Evolutionary conservation across 2,113 vertebrate genomes (phyloP).

Genomic region (Brienomyrus longianalis): DNA sequence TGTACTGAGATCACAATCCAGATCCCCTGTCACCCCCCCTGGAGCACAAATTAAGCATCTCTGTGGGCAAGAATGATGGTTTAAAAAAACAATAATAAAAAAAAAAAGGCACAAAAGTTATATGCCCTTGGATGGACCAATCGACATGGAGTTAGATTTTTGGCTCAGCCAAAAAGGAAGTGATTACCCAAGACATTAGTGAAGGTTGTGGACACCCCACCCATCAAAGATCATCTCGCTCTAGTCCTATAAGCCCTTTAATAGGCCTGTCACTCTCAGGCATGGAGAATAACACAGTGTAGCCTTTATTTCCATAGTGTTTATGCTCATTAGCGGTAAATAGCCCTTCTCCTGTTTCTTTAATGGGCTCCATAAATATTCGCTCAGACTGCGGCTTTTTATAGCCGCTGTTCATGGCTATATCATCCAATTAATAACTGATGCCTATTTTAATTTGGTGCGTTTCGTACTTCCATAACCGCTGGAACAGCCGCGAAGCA

Average conservation of each 20-base stretch:
- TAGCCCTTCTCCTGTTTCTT: constrained; percentile 48
- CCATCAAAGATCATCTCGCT: constrained; percentile 56
- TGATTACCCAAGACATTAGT: constrained; percentile 59
- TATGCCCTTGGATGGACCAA: constrained; percentile 39
- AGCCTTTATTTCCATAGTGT: constrained; percentile 51
- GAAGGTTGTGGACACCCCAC: constrained; percentile 43
- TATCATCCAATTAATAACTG: constrained; percentile 23
- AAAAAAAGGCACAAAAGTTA: constrained; percentile 28
- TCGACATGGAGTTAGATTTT: constrained; percentile 51
- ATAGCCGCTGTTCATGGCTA: constrained; percentile 38
- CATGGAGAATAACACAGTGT: constrained; percentile 46
- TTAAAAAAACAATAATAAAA: constrained; percentile 33
- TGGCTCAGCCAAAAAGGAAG: constrained; percentile 45
- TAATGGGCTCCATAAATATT: constrained; percentile 40
- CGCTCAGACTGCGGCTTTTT: constrained; percentile 31
- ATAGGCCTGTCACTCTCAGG: constrained; percentile 56
- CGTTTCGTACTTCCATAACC: not conserved
- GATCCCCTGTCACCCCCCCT: constrained; percentile 33
- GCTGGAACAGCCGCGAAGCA: not conserved
- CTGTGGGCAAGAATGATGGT: constrained; percentile 13
- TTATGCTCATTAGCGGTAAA: constrained; percentile 57
- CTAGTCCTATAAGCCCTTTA: constrained; percentile 53
- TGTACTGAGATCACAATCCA: constrained; percentile 38
- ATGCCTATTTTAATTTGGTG: not conserved
- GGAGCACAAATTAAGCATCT: constrained; percentile 45